phyloP scores from a whole-genome alignment of 2,888 invertebrate genomes.

The Pyrrhosoma nymphula region DNA sequence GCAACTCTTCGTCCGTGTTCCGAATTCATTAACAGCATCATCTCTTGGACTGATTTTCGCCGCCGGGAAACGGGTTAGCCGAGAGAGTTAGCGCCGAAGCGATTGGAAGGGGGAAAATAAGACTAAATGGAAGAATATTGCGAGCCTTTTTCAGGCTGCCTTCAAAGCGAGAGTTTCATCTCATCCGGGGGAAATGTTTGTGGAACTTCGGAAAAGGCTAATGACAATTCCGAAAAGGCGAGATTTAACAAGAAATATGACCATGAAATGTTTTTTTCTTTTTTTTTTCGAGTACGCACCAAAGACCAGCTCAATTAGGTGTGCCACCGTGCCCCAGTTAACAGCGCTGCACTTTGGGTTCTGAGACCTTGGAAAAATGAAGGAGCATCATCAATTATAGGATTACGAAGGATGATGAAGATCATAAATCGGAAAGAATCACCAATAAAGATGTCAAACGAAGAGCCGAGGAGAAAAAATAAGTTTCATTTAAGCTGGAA shows the following conservation, averaged over 20 bases:
- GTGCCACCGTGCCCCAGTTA: not conserved
- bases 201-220: not conserved
- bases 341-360: no score
- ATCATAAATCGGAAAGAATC: no score
- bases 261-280: not conserved
- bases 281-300: no score
- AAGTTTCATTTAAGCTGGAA: no score
- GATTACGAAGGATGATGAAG: no score
- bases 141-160: not conserved
- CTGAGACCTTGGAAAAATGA: no score
- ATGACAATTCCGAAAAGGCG: not conserved
- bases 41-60: conserved; percentile 57
- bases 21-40: conserved; percentile 55
- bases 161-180: not conserved
- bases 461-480: no score
- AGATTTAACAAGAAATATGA: not conserved
- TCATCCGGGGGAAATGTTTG: not conserved
- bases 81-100: not conserved
- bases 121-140: not conserved
- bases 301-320: not conserved
- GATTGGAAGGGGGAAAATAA: not conserved
- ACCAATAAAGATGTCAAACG: no score
- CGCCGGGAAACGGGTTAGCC: conserved; percentile 32
- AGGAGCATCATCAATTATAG: not conserved
- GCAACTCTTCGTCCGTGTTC: conserved; percentile 39